Base-by-base conservation (phyloP, 2,888 invertebrate species). In the Allygus modestus region DNA sequence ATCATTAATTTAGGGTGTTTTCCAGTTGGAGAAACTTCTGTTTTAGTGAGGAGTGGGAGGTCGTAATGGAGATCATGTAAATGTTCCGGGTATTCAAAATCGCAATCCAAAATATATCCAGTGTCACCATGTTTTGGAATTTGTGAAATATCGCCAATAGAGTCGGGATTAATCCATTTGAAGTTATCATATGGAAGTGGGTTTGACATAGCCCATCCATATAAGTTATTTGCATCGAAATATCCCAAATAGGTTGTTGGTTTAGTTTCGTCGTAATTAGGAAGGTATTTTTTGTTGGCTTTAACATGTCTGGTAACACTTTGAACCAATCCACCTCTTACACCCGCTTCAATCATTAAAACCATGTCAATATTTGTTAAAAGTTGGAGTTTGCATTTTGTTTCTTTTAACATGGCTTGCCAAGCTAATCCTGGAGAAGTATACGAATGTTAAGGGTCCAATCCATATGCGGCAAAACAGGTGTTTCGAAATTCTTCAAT, bases 401-500 rank as follows among this genome's bases (percentile, higher is more conserved):
- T 84, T 20, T 82, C 23, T 82, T 85, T 85, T 0, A 86, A 23
- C 77, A 84, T 84, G 5, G 84, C 85, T 9, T 82, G 61, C 41
- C 51, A 85, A 15, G 75, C 81, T n/a, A 85, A 54, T 15, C 86
- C 85, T 0, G 85, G 85, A 54, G 79, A 15, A 17, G 85, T 85
- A 37, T 58, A 85, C 46, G 58, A 84, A 61, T 81, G 81, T 15
- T 83, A 69, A 17, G 82, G 69, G 71, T 87, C 84, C 17, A 87
- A 33, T 69, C 61, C 54, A 23, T 83, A 84, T 4, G 51, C 37
- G 28, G 28, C 20, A n/a, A 82, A 73, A 84, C 79, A 61, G 7
- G 54, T 31, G 26, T 82, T 43, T 77, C 86, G 83, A 71, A 85
- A 86, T 83, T 86, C 85, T 83, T 86, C 85, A 28, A 86, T 81